These are phyloP conservation scores for Rhizoglyphus robini DNA, from an alignment of 1,140 invertebrate species.

Conservation along the genomic window DNA sequence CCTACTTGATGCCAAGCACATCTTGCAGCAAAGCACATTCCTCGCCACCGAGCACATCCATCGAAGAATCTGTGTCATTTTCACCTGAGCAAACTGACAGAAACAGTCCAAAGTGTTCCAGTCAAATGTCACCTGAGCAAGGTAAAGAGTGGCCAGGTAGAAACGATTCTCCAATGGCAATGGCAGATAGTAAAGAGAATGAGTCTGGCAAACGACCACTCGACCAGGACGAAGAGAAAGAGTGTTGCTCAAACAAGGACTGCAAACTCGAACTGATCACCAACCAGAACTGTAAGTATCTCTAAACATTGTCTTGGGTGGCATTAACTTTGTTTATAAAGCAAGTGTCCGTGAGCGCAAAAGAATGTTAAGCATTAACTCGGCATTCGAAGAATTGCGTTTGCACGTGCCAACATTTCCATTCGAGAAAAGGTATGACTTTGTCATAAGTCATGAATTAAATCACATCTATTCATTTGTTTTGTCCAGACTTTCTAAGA, in stretches of 20 bases:
- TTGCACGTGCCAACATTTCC: slow-evolving; percentile 95
- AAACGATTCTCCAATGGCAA: neutral
- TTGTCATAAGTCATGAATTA: neutral
- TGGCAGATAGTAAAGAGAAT: neutral
- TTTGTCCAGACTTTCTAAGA: slow-evolving; percentile 23
- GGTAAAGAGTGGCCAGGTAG: neutral
- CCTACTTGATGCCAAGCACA: neutral
- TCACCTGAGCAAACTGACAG: neutral
- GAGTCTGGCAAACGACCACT: neutral
- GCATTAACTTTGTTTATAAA: neutral
- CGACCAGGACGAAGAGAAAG: neutral
- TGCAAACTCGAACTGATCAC: slow-evolving; percentile 1
- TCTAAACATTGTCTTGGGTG: no score
- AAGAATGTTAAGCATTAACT: slow-evolving; percentile 67
- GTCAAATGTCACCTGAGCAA: neutral
- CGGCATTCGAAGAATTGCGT: slow-evolving; percentile 81
- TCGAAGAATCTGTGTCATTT: neutral
- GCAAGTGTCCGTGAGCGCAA: slow-evolving; percentile 86
- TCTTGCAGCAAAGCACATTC: neutral
- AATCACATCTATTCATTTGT: neutral
- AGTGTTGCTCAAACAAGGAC: slow-evolving; percentile 2
- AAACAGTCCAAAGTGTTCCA: neutral
- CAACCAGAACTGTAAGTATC: neutral
- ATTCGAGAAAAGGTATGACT: slow-evolving; percentile 69
- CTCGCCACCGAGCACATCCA: neutral